Evolutionary conservation across 35 echinoderm and acorn worm species (phyloP), one percentile per base, ranked within the genome.

Genomic region (Amphiura filiformis): DNA sequence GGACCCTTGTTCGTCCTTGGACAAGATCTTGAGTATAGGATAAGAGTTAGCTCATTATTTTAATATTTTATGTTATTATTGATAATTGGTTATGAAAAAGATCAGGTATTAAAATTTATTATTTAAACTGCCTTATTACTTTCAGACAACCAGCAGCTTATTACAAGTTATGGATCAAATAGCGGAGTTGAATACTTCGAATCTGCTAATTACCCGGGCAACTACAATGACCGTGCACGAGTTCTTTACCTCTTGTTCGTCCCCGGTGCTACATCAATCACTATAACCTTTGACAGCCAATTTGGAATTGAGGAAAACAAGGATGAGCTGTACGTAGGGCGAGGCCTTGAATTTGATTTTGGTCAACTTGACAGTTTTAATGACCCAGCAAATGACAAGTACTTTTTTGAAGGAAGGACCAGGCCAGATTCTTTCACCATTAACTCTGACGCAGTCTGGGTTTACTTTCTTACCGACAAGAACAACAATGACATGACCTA

Each of bases 321-420:
- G 56, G 92, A 93, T 81, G 92, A 93, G 34, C 83, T 93, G 32
- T 89, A 93, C 81, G 77, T 93, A 79, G 92, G 87, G 23, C 78
- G 39, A 26, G 87, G 92, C 30, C 75, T 93, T 61, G 11, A 20
- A 0, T 87, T 83, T 30, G 35, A 28, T 34, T 57, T 36, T 39
- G 39, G 52, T 18, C 32, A 57, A 4, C 39, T 92, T 32, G 38
- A 40, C 4, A 26, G 12, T 34, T 61, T 82, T 30, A 56, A 31
- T 32, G 52, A 20, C 15, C 75, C 65, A 31, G 56, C n/a, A 26
- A 35, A 36, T 0, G 76, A 89, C 15, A 75, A 75, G 37, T 75
- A 42, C 36, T 84, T 39, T 52, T 90, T 84, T 90, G 80, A 84
- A 23, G 64, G 81, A 13, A 30, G 30, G 18, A 32, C 0, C 65